These are phyloP conservation scores for Drosophila imparisetae DNA, from an alignment of 2,888 invertebrate species.

Conservation along the genomic window DNA sequence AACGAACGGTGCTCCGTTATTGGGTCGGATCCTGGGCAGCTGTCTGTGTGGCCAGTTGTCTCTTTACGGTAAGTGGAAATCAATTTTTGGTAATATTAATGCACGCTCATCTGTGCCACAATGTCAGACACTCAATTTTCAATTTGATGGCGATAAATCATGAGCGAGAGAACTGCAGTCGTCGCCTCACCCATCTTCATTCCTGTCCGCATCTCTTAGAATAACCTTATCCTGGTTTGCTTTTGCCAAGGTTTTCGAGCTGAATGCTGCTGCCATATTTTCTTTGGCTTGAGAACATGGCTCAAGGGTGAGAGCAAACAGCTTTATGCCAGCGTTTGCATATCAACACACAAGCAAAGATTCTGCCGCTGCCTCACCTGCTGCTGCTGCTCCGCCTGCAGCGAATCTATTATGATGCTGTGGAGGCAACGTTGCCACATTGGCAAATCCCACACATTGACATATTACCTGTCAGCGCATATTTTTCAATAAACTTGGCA, in stretches of 20 bases:
- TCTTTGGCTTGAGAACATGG: constrained; percentile 61
- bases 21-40: constrained; percentile 98
- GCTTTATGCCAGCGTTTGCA: constrained; percentile 49
- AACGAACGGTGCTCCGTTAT: constrained; percentile 92
- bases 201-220: not conserved
- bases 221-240: constrained; percentile 12
- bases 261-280: constrained; percentile 76
- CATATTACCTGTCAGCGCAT: constrained; percentile 81
- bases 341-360: constrained; percentile 28
- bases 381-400: constrained; percentile 28
- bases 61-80: constrained; percentile 89
- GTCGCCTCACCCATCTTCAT: not conserved
- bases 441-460: constrained; percentile 77
- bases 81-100: constrained; percentile 35
- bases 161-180: constrained; percentile 49
- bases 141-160: constrained; percentile 70
- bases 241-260: constrained; percentile 20
- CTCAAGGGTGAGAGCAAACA: constrained; percentile 56
- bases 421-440: constrained; percentile 63
- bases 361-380: constrained; percentile 7
- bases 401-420: constrained; percentile 62
- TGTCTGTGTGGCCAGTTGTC: constrained; percentile 94
- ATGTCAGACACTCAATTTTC: constrained; percentile 68
- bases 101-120: constrained; percentile 41
- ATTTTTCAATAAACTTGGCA: constrained; percentile 80